Conservation (phyloP, 2,888 invertebrate genomes). For the Tanytarsus gracilentus region DNA sequence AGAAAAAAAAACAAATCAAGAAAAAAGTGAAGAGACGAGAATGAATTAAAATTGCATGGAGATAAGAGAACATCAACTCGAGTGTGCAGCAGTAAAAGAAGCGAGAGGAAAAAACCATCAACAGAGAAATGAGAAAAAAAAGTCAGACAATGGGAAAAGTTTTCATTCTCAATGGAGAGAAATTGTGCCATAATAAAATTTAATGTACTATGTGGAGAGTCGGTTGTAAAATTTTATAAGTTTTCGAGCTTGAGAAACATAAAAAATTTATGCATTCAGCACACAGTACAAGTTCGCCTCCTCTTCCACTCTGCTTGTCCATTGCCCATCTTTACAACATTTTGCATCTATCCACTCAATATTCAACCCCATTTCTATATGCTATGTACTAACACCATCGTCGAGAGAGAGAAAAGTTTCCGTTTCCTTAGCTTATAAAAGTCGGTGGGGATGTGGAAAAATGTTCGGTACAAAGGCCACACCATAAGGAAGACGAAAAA, state of each 20-base stretch:
- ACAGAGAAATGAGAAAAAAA: neutral
- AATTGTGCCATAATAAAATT: constrained; percentile 26
- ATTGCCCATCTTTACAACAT: neutral
- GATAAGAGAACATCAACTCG: neutral
- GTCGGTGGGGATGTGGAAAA: neutral
- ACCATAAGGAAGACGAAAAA: too few relatives aligned
- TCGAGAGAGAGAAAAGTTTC: constrained; percentile 29
- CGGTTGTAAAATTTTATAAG: constrained; percentile 22
- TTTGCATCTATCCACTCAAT: neutral
- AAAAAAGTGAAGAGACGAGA: neutral
- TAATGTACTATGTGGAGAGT: constrained; percentile 14
- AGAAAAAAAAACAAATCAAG: neutral
- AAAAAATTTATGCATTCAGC: constrained; percentile 19
- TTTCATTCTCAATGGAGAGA: constrained; percentile 7
- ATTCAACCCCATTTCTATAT: neutral
- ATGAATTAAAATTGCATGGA: constrained; percentile 9
- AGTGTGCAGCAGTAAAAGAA: neutral
- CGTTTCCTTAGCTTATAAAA: constrained; percentile 28
- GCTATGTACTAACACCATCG: too few relatives aligned
- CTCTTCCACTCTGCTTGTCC: neutral
- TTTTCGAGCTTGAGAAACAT: constrained; percentile 26
- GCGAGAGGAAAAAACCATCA: neutral
- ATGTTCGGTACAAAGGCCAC: too few relatives aligned
- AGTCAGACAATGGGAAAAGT: constrained; percentile 20
- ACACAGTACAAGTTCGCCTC: neutral